Evolutionary conservation across 2,113 vertebrate species (phyloP).

Genomic region (Mirounga angustirostris): DNA sequence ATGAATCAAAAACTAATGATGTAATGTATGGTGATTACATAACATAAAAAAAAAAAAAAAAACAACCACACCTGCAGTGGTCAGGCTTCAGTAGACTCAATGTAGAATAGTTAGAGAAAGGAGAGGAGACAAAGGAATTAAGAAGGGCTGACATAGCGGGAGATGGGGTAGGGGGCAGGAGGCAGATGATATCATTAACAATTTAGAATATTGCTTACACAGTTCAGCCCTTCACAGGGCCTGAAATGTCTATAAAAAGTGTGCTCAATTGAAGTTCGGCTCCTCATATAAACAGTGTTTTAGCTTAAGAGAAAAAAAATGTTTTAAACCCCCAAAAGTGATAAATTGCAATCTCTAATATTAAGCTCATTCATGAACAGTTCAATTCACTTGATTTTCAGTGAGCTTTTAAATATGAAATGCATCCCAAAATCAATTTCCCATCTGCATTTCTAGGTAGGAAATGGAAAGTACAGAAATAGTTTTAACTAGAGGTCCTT

Average conservation of each 20-base stretch:
- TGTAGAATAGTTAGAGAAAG: neutral
- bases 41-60: too few species aligned
- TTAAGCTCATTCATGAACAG: neutral
- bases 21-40: too few species aligned
- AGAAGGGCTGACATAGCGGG: neutral
- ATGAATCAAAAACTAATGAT: too few species aligned
- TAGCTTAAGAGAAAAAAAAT: neutral
- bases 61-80: neutral
- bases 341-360: neutral
- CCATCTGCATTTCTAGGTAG: constrained; percentile 30
- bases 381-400: neutral
- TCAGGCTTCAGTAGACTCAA: neutral
- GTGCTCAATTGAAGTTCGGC: neutral
- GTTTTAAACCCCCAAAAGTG: neutral
- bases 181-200: too few species aligned
- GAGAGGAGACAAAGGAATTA: neutral
- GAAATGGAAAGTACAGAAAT: constrained; percentile 20
- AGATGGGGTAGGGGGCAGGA: neutral
- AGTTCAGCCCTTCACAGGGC: neutral
- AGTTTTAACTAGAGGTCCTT: constrained; percentile 42
- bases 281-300: neutral
- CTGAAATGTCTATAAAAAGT: neutral
- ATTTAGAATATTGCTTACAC: neutral
- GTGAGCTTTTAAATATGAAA: constrained; percentile 29
- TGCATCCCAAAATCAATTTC: constrained; percentile 34